Base-by-base conservation (phyloP, 2,888 invertebrate genomes). In the Epistrophella euchroma region DNA sequence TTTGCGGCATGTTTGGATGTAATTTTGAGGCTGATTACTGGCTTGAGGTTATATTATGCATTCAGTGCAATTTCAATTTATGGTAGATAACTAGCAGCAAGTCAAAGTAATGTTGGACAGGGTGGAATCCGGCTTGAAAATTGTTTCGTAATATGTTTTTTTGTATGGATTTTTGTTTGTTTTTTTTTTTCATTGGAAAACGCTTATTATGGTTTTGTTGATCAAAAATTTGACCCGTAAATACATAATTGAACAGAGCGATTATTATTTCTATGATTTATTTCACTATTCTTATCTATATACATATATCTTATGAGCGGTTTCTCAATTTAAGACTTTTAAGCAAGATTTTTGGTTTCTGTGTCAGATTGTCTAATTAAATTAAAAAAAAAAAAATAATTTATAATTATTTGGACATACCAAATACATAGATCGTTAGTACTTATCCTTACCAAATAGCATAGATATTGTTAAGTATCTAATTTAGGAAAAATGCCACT, bases 21-120 rank as follows among this genome's bases (percentile, higher is more conserved):
- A 72, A 68, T 73, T 82, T 68, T 60, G 45, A 68, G 58, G 60
- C 82, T 73, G 74, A 83, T 73, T 72, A 77, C 71, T 77, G 66
- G 66, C 68, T 83, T 73, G 73, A 55, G 73, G 78, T 62, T 83
- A 68, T 50, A 25, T 76, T 81, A 64, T 64, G 64, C 50, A 68
- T 68, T 71, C 70, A 47, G 35, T 56, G 75, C 55, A 70, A 22
- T 75, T 71, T 62, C 47, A 35, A 56, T 64, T 71, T 71, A 76
- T 71, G 56, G 52, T 35, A 64, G 32, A 17, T 32, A 32, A 28
- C 2, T 17, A 66, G 9, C 17, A 47, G 32, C 45, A 5, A 32
- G 17, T 13, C 81, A 81, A 81, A 81, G 71, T 76, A 50, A 76
- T 76, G 45, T 56, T 56, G 60, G 37, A 81, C 71, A 47, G 71